Base-by-base conservation (phyloP, 2,797 vertebrate genomes). In the Pangasius larnaudii region DNA sequence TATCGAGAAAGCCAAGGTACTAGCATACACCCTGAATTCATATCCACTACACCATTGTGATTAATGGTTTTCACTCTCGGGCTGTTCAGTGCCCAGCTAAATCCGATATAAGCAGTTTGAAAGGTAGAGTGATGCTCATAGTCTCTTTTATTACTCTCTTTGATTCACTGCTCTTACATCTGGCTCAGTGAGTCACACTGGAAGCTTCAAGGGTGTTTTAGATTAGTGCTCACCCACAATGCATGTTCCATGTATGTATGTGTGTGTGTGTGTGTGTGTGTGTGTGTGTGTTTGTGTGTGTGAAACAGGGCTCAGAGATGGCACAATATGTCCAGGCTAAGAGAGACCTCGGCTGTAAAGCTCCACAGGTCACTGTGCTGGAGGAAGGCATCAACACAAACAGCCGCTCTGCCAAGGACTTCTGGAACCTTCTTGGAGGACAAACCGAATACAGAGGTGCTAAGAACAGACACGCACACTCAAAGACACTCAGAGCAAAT, bases 1-100 rank as follows among this genome's bases (percentile, higher is more conserved):
- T 85, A 96, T 97, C 0, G 96, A 97, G 89, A 97, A 96, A 92
- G 96, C 96, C 3, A 97, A 97, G 96, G 96, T 97, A 91, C 5
- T 0, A 5, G 9, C 56, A 39, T n/a, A 74, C 36, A 67, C 13
- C 53, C n/a, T 59, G 27, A 88, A 51, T 51, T 18, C n/a, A 74
- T 80, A 72, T 7, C 51, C 61, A 51, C 27, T 51, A 36, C 84
- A 56, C n/a, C 71, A 16, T 46, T 71, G 8, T 39, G 24, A 33
- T 79, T 19, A 79, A 79, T 9, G 16, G 51, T 11, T 61, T 81
- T 81, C n/a, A 42, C 58, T 61, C 24, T 61, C 79, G 1, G 22
- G 36, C 13, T 30, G 27, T 79, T 78, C 19, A 69, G 27, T 16
- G 18, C 33, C 30, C 69, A 7, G 81, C 39, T 36, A 19, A 51